Evolutionary conservation across 2,888 invertebrate species (phyloP).

Genomic region (Pseudoips prasinana): DNA sequence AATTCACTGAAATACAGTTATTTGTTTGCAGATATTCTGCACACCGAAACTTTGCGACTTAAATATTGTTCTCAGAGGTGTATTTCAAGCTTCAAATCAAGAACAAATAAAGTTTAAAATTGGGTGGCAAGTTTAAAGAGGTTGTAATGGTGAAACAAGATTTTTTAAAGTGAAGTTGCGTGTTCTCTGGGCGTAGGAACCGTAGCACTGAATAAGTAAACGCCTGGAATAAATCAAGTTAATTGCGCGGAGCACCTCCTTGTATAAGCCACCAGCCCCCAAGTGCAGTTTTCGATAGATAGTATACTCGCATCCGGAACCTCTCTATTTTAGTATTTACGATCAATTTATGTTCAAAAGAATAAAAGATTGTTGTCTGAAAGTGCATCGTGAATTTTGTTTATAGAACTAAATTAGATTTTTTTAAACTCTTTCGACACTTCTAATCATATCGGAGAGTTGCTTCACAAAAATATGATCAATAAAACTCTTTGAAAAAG

Average conservation of each 20-base stretch:
- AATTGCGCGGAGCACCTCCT: slow-evolving; percentile 78
- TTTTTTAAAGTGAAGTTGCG: slow-evolving; percentile 33
- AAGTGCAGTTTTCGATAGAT: slow-evolving; percentile 61
- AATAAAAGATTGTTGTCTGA: slow-evolving; percentile 4
- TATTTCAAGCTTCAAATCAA: slow-evolving; percentile 16
- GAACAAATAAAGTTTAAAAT: slow-evolving; percentile 30
- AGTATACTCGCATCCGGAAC: slow-evolving; percentile 47
- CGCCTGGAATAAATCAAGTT: slow-evolving; percentile 80
- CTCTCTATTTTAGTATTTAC: slow-evolving; percentile 40
- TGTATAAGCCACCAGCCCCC: slow-evolving; percentile 66
- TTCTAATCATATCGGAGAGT: no score
- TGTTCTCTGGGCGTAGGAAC: slow-evolving; percentile 55
- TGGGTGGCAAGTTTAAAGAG: slow-evolving; percentile 6
- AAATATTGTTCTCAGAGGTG: no score
- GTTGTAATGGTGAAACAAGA: slow-evolving; percentile 32
- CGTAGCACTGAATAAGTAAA: slow-evolving; percentile 79
- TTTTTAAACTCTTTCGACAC: no score
- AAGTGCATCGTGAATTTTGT: no score
- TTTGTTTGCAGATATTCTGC: no score
- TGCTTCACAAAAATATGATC: no score
- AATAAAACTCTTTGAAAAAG: no score
- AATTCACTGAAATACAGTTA: no score
- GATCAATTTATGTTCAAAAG: slow-evolving; percentile 19
- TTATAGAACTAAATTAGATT: no score
- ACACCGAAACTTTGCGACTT: no score